These are phyloP conservation scores for Hybognathus amarus DNA, from an alignment of 2,797 vertebrate genomes.

Conservation along the genomic window DNA sequence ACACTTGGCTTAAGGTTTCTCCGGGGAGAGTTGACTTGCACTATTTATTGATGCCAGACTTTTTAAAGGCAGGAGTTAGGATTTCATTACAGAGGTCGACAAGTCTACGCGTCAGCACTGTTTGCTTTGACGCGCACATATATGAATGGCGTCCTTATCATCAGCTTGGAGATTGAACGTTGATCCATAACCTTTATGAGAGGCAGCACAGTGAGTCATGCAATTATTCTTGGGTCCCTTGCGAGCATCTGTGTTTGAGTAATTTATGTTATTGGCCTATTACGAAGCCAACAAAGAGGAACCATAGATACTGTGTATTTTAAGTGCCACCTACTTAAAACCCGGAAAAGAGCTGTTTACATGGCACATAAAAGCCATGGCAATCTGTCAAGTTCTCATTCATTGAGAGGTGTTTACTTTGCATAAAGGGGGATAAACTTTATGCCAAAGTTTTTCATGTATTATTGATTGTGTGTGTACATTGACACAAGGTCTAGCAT, in stretches of 20 bases:
- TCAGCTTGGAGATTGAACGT: conserved; percentile 38
- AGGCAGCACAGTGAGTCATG: conserved; percentile 41
- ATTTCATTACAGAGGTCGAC: conserved; percentile 10
- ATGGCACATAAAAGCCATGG: conserved; percentile 41
- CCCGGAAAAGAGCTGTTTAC: conserved; percentile 44
- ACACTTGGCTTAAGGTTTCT: conserved; percentile 1
- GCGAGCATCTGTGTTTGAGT: conserved; percentile 46
- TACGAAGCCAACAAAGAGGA: conserved; percentile 52
- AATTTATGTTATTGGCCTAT: conserved; percentile 42
- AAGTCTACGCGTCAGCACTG: not conserved
- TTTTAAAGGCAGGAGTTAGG: conserved; percentile 29
- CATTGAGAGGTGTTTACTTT: conserved; percentile 34
- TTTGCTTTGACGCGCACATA: conserved; percentile 25
- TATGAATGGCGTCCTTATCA: conserved; percentile 11
- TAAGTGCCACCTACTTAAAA: conserved; percentile 47
- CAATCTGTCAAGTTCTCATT: conserved; percentile 34
- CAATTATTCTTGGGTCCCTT: conserved; percentile 21
- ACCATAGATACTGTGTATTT: conserved; percentile 32
- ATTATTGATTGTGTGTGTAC: not conserved
- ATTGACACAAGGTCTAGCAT: not conserved
- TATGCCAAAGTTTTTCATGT: not conserved
- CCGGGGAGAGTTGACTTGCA: conserved; percentile 13
- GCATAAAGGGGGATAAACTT: not conserved
- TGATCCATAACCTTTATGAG: conserved; percentile 44
- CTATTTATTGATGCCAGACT: conserved; percentile 25